Base-by-base conservation (phyloP, 2,888 invertebrate species). In the Frankliniella intonsa region DNA sequence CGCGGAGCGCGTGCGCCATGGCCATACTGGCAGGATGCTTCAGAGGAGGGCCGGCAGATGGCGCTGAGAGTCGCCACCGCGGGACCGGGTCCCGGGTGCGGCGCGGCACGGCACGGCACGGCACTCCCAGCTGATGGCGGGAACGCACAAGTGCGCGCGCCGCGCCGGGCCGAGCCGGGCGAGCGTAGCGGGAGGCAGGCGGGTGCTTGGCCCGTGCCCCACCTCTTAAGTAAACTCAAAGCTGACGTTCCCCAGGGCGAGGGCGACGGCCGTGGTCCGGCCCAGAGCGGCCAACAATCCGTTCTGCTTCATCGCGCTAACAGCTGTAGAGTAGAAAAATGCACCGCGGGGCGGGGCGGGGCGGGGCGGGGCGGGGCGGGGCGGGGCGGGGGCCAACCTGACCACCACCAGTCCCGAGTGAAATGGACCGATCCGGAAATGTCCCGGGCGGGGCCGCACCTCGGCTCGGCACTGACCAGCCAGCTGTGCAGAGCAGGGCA, bases 391-490 rank as follows among this genome's bases (percentile, higher is more conserved):
- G 38, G 38, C 38, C 38, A 38, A 38, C 38, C 38, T 38, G 38
- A 38, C 38, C 38, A 38, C 38, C 55, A 2, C 55, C 55, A 2
- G 55, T 8, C 55, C 14, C 69, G 69, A 22, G 69, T 22, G 69
- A 76, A 76, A 76, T 76, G 69, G 25, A 76, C 25, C 69, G 69
- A 76, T 76, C 69, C 69, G 69, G 69, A 76, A 76, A 76, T 22
- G 25, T 10, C n/a, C 7, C 62, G 62, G 1, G 51, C 51, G n/a
- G 38, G 38, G 38, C 38, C 38, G 38, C 3, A 38, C 38, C 38
- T 3, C 5, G 38, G 38, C 38, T 3, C 5, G 38, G 38, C 38
- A 38, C 38, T 38, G 38, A 38, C 38, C 38, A 38, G 38, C 38
- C 38, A 38, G 38, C 38, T 38, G 38, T 38, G 5, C 38, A 38